Base-by-base conservation (phyloP, 2,797 vertebrate genomes). In the Peromyscus attwateri region DNA sequence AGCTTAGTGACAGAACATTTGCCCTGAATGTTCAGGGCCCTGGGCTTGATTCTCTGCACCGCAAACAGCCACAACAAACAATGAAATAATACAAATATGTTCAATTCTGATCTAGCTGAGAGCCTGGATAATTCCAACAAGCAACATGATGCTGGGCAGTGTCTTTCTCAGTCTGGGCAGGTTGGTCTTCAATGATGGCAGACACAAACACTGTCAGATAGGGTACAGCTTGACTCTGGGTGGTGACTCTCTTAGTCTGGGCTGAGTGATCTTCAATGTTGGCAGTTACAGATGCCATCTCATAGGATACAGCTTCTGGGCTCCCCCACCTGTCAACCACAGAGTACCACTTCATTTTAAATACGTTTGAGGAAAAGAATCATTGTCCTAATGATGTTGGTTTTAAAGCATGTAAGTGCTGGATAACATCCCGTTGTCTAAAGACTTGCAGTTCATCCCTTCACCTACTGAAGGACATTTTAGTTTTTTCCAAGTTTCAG, bases 331-430 rank as follows among this genome's bases (percentile, higher is more conserved):
- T 66, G 43, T 96, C 75, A 57, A 13, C 2, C 1, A 46, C 11
- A n/a, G 9, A 46, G 7, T 40, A 80, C 29, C 46, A 25, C 23
- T 91, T n/a, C 16, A 52, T 84, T 92, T 93, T 89, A 40, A 84
- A 68, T 68, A 77, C 14, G 31, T 66, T 40, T 0, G 31, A 46
- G 31, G 37, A 70, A 70, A 70, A 71, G 2, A 10, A 60, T 73
- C 62, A 55, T 66, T 79, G 95, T 83, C 29, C 43, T 89, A 76
- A 70, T 91, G 64, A 40, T 77, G 3, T 60, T 93, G 40, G 34
- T 57, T 95, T 93, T 85, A 87, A 95, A 81, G 40, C 73, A 75
- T 88, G 89, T 71, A 27, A 66, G 12, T 81, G 8, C 2, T 75
- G 5, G 12, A 52, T 60, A 60, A 29, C 64, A 87, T 60, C 81